phyloP scores from a whole-genome alignment of 1,140 invertebrate genomes.

The Neomicropteryx cornuta region DNA sequence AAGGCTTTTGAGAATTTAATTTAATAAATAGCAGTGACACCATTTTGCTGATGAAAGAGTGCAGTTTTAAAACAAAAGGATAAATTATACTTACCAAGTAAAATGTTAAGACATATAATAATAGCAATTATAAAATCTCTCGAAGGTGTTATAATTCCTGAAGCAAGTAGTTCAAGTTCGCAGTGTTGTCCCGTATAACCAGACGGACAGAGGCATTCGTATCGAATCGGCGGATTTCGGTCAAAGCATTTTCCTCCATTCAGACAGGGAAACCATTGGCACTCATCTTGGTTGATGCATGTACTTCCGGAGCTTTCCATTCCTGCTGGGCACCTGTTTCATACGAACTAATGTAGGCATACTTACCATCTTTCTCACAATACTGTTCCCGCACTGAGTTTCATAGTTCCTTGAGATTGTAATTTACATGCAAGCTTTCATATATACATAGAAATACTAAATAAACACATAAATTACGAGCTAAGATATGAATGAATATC shows the following conservation, averaged over 20 bases:
- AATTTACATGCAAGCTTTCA: too few relatives aligned
- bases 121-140: constrained; percentile 76
- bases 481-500: not conserved
- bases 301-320: constrained; percentile 46
- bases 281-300: constrained; percentile 70
- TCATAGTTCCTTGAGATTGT: too few relatives aligned
- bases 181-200: constrained; percentile 71
- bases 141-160: constrained; percentile 66
- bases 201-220: constrained; percentile 61
- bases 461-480: not conserved
- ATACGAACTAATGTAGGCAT: constrained; percentile 2
- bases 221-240: constrained; percentile 55
- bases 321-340: constrained; percentile 59
- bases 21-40: too few relatives aligned
- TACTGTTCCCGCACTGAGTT: constrained; percentile 14
- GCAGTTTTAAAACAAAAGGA: constrained; percentile 19
- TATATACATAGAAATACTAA: too few relatives aligned
- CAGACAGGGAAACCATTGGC: constrained; percentile 53
- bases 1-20: not conserved
- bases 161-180: constrained; percentile 58
- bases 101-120: constrained; percentile 60
- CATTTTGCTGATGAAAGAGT: not conserved
- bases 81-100: constrained; percentile 57
- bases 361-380: constrained; percentile 11
- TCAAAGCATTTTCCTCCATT: constrained; percentile 65